Conservation (phyloP, 2,113 vertebrate species). For the Tupaia chinensis region DNA sequence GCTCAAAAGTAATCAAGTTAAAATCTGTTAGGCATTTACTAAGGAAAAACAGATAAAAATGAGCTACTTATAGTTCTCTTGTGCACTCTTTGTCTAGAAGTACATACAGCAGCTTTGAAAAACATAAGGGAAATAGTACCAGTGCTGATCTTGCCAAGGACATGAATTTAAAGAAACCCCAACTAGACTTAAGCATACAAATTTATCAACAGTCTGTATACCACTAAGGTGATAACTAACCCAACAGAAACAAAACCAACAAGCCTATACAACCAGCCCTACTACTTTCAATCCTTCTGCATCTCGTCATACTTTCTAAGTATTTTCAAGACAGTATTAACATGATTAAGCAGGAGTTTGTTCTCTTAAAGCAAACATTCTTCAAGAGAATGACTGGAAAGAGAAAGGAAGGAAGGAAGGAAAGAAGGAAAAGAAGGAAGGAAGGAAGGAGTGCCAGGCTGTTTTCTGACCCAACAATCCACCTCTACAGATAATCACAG, state of each 20-base stretch:
- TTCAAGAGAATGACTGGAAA: constrained; percentile 33
- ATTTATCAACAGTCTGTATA: constrained; percentile 1
- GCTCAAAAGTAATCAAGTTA: constrained; percentile 27
- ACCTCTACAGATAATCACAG: constrained; percentile 27
- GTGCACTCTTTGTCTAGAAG: neutral
- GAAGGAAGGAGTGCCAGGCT: neutral
- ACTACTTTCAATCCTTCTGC: neutral
- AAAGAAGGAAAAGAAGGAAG: neutral
- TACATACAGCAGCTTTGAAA: constrained; percentile 38
- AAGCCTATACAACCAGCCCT: constrained; percentile 2
- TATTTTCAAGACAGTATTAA: neutral
- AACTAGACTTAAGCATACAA: constrained; percentile 1
- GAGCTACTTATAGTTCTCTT: neutral
- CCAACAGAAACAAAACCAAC: constrained; percentile 40
- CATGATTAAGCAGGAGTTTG: neutral
- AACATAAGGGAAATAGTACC: neutral
- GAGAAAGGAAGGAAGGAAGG: neutral
- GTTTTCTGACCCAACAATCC: neutral
- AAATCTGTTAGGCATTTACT: neutral
- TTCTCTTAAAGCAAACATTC: constrained; percentile 30
- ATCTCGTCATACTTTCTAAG: constrained; percentile 37
- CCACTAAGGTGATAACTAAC: neutral
- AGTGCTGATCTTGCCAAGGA: constrained; percentile 31
- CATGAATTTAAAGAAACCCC: constrained; percentile 17
- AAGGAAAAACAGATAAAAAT: constrained; percentile 26